A percentile compares a stretch with the other conserved stretches of the same genome.
Evolutionary conservation across 1,140 invertebrate genomes (phyloP).

Genomic region (Euglossa dilemma): DNA sequence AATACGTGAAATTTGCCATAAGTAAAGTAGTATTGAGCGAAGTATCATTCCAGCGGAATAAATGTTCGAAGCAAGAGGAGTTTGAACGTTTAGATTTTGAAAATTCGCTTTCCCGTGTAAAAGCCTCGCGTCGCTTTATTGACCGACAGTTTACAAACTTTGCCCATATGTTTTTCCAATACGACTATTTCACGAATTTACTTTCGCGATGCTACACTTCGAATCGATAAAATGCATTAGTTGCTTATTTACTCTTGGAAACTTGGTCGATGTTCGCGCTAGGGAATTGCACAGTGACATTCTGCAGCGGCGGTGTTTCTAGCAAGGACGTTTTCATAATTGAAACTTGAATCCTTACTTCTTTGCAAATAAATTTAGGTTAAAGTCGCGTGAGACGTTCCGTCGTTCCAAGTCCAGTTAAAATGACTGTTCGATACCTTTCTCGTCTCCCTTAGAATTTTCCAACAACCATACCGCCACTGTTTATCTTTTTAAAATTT

Average conservation of each 20-base stretch:
- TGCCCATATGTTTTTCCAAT: slow-evolving; percentile 16
- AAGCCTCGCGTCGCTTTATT: neutral
- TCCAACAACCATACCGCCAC: too few species aligned
- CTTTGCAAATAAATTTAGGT: too few species aligned
- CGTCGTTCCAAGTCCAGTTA: too few species aligned
- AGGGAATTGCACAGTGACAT: neutral
- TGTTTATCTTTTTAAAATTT: too few species aligned
- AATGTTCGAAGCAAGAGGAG: neutral
- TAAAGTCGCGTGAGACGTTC: too few species aligned
- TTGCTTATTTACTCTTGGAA: neutral
- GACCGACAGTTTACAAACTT: neutral
- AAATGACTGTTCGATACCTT: too few species aligned
- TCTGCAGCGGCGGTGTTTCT: neutral
- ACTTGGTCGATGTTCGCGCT: neutral
- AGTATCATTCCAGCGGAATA: too few species aligned
- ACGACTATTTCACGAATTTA: neutral
- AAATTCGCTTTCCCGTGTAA: neutral
- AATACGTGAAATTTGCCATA: too few species aligned
- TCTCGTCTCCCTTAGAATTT: too few species aligned
- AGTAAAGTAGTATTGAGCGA: too few species aligned
- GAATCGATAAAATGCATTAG: slow-evolving; percentile 2
- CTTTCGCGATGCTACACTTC: neutral
- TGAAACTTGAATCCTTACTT: neutral
- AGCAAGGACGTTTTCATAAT: neutral
- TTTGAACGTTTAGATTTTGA: neutral